Conservation (phyloP, 2,113 vertebrate species). For the Girardinichthys multiradiatus region DNA sequence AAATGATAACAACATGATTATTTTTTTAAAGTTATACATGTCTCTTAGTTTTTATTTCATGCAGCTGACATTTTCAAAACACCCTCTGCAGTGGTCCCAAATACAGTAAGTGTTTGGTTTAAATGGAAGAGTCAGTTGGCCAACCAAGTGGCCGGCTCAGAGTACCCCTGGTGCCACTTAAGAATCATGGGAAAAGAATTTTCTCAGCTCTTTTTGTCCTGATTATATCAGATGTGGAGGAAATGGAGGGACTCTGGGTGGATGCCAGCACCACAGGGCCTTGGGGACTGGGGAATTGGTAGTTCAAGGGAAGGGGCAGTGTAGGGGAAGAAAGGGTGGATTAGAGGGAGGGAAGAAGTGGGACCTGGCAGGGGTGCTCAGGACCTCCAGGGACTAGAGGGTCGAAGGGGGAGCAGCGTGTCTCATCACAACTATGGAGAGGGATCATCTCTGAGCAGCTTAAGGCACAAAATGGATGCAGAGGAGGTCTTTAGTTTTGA, state of each 20-base stretch:
- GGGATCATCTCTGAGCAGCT: slow-evolving; percentile 8
- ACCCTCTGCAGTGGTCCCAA: slow-evolving; percentile 21
- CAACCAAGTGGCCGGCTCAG: slow-evolving; percentile 42
- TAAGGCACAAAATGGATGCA: slow-evolving; percentile 20
- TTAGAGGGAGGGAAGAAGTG: neutral
- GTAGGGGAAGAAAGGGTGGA: slow-evolving; percentile 4
- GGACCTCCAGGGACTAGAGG: slow-evolving; percentile 52
- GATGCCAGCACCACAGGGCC: slow-evolving; percentile 63
- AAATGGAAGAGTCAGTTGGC: slow-evolving; percentile 27
- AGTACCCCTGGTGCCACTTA: slow-evolving; percentile 71
- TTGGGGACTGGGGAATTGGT: slow-evolving; percentile 36
- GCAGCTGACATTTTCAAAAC: slow-evolving; percentile 12
- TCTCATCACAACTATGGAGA: slow-evolving; percentile 46
- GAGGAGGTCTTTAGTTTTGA: slow-evolving; percentile 17
- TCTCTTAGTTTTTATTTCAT: slow-evolving; percentile 8
- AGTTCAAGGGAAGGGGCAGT: slow-evolving; percentile 5
- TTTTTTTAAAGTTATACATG: neutral
- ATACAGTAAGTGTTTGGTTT: slow-evolving; percentile 42
- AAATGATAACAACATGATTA: neutral
- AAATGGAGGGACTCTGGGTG: slow-evolving; percentile 71
- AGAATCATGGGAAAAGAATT: slow-evolving; percentile 84
- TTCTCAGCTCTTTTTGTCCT: slow-evolving; percentile 71
- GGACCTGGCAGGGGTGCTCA: slow-evolving; percentile 9
- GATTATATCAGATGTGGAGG: slow-evolving; percentile 81
- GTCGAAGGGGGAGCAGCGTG: slow-evolving; percentile 18